Evolutionary conservation across 2,888 invertebrate genomes (phyloP), one percentile per base, ranked within the genome.

Genomic region (Microplitis deprimator): DNA sequence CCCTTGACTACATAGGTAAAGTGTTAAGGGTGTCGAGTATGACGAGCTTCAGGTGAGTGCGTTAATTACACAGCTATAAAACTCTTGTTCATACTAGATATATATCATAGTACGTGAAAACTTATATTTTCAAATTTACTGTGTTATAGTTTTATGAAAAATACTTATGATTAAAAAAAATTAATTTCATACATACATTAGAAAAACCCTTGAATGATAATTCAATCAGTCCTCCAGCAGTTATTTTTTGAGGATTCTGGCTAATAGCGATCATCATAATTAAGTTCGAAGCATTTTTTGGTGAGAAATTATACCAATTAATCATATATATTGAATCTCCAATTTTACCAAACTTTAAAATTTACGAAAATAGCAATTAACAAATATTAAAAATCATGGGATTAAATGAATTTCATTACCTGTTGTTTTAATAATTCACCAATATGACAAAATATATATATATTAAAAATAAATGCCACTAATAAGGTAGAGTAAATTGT

Each of bases 191-290:
- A 84, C 85, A 83, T 73, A 87, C 86, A 29, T 77, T 80, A 50
- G 84, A 81, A 50, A 86, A 87, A 38, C 78, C 85, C 8, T 68
- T 13, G 17, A 85, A 70, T 0, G 86, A 86, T 7, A 86, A 67
- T 6, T 82, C 80, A 5, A 85, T 73, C 60, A 87, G 59, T 67
- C 84, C 85, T 5, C 86, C 86, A 61, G 86, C 87, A 1, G 86
- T 86, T 3, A 87, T 74, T 79, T 81, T 84, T 5, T 78, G 80
- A 2, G 77, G 75, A n/a, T 65, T 62, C 68, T 77, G 77, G 1
- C 76, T 67, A n/a, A 71, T 71, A 3, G 61, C 70, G 40, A 80
- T 75, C n/a, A 80, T 74, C 61, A 80, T 60, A n/a, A 81, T 64
- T 6, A 79, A 69, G 8, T 17, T 62, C 2, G 64, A 69, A 17